These are phyloP conservation scores for Bugulina stolonifera DNA, from an alignment of 2,888 invertebrate species.

Conservation along the genomic window DNA sequence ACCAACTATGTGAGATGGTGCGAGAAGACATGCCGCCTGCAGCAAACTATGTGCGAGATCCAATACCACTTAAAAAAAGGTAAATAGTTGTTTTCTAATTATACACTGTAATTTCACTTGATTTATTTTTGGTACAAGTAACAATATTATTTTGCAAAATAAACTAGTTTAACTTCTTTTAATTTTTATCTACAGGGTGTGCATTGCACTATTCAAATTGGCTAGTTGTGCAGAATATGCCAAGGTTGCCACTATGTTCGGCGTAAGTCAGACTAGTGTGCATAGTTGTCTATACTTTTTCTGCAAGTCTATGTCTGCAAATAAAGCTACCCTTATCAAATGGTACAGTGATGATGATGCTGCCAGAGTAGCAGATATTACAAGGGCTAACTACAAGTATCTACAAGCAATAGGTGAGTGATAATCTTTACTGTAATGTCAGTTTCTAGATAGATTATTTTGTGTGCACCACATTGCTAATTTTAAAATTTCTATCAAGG, in stretches of 20 bases:
- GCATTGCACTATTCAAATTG: background rate
- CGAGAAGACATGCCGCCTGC: background rate
- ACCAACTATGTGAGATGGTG: background rate
- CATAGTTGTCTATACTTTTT: background rate
- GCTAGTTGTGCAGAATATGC: constrained; percentile 2
- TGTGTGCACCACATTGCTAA: too few relatives aligned
- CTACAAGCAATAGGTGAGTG: constrained; percentile 5
- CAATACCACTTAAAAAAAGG: background rate
- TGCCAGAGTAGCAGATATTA: background rate
- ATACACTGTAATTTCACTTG: background rate
- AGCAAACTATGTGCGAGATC: background rate
- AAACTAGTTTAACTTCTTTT: too few relatives aligned
- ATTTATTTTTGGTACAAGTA: too few relatives aligned
- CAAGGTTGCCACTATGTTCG: background rate
- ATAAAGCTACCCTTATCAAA: background rate
- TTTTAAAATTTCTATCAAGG: too few relatives aligned
- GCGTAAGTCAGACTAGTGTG: background rate
- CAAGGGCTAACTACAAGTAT: background rate
- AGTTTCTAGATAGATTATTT: too few relatives aligned
- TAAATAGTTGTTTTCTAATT: background rate
- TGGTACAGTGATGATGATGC: background rate
- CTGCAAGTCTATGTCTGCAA: background rate
- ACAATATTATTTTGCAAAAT: too few relatives aligned
- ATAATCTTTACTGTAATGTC: too few relatives aligned
- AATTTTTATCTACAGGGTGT: background rate